These are phyloP conservation scores for Seriola dumerili DNA, from an alignment of 2,113 vertebrate species.

Conservation along the genomic window DNA sequence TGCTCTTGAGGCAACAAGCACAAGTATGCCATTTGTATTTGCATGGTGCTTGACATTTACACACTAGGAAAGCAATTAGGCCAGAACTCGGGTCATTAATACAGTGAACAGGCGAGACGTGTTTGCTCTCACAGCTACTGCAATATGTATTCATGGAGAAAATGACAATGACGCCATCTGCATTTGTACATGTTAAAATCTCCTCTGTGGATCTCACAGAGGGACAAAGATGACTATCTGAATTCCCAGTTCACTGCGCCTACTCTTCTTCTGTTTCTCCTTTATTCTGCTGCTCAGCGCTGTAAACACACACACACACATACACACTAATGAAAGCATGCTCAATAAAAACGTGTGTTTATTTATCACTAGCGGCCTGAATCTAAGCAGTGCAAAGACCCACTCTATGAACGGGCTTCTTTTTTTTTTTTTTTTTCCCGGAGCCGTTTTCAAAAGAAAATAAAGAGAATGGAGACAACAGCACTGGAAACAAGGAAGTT, in stretches of 20 bases:
- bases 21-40: conserved; percentile 73
- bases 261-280: conserved; percentile 46
- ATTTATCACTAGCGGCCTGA: background rate
- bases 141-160: conserved; percentile 43
- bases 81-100: conserved; percentile 71
- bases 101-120: conserved; percentile 42
- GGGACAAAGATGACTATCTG: conserved; percentile 19
- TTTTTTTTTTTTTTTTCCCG: background rate
- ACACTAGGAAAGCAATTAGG: conserved; percentile 79
- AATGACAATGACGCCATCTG: conserved; percentile 41
- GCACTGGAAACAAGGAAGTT: background rate
- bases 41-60: conserved; percentile 80
- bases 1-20: conserved; percentile 65
- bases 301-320: conserved; percentile 6
- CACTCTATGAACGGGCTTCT: background rate
- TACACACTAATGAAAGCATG: background rate
- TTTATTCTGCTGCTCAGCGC: conserved; percentile 12
- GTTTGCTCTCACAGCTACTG: conserved; percentile 51
- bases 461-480: background rate
- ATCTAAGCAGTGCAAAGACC: conserved; percentile 10
- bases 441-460: conserved; percentile 17
- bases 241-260: conserved; percentile 9
- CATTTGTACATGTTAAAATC: conserved; percentile 27
- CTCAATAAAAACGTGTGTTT: conserved; percentile 10
- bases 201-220: conserved; percentile 26